Evolutionary conservation across 2,888 invertebrate species (phyloP).

Genomic region (Lepidocyrtinus sp.): DNA sequence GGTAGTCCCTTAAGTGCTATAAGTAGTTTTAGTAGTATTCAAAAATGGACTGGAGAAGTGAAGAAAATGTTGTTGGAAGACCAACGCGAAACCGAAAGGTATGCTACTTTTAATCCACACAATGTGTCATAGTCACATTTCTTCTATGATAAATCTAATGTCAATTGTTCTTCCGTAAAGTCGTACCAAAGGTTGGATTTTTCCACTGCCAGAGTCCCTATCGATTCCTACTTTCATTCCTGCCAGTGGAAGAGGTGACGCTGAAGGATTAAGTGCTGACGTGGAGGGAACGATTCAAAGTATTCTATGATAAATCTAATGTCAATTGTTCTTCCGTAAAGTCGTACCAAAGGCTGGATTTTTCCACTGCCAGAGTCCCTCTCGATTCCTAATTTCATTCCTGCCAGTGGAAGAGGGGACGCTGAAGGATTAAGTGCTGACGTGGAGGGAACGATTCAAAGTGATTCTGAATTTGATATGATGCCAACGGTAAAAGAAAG

Average conservation of each 20-base stretch:
- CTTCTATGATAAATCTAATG: background rate
- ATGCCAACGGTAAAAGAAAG: slow-evolving; percentile 51
- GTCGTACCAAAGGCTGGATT: slow-evolving; percentile 46
- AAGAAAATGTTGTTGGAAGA: slow-evolving; percentile 56
- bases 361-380: background rate
- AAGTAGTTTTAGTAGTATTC: slow-evolving; percentile 32
- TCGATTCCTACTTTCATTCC: background rate
- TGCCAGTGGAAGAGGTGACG: background rate
- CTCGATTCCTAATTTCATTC: background rate
- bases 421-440: background rate
- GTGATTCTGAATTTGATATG: slow-evolving; percentile 32
- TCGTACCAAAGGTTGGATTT: slow-evolving; percentile 43
- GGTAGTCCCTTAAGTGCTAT: slow-evolving; percentile 53
- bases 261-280: background rate
- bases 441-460: background rate
- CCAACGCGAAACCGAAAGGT: slow-evolving; percentile 45
- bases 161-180: slow-evolving; percentile 19
- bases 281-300: background rate
- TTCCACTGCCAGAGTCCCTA: background rate
- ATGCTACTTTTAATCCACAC: background rate
- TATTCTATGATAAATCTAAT: too few species aligned
- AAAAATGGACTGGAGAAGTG: slow-evolving; percentile 51
- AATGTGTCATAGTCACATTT: background rate
- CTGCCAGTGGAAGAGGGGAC: background rate
- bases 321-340: slow-evolving; percentile 4